Evolutionary conservation across 1,140 invertebrate species (phyloP).

Genomic region (Musca vetustissima): DNA sequence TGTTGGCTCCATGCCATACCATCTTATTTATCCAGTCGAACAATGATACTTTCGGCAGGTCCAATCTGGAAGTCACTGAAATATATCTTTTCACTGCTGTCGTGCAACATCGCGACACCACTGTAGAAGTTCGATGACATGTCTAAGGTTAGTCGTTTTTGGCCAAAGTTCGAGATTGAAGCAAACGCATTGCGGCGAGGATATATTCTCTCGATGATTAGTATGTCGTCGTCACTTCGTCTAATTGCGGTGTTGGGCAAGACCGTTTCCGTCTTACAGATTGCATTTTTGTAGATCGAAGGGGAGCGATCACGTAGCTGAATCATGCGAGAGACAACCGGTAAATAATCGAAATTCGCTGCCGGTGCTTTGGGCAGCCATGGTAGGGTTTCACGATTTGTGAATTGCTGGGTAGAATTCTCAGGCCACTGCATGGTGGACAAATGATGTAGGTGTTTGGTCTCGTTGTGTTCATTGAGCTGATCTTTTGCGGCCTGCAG

Average conservation of each 20-base stretch:
- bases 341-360: constrained; percentile 58
- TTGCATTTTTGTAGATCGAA: constrained; percentile 69
- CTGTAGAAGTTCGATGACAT: constrained; percentile 74
- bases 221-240: constrained; percentile 63
- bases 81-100: constrained; percentile 61
- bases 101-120: constrained; percentile 68
- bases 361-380: constrained; percentile 62
- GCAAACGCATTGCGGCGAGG: constrained; percentile 74
- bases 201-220: constrained; percentile 75
- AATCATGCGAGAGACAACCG: constrained; percentile 61
- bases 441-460: constrained; percentile 66
- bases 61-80: constrained; percentile 67
- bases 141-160: constrained; percentile 63
- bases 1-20: not conserved
- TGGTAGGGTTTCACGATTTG: constrained; percentile 57
- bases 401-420: constrained; percentile 54
- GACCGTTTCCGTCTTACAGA: constrained; percentile 64
- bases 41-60: constrained; percentile 65
- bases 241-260: constrained; percentile 67
- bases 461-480: constrained; percentile 63
- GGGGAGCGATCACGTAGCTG: constrained; percentile 63
- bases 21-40: constrained; percentile 69
- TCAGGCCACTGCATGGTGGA: constrained; percentile 65
- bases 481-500: constrained; percentile 57
- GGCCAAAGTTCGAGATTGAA: constrained; percentile 70